Percentiles rank a stretch among this genome's conserved stretches.
Conservation (phyloP, 2,888 invertebrate genomes). For the Paralinhomoeus sp. region DNA sequence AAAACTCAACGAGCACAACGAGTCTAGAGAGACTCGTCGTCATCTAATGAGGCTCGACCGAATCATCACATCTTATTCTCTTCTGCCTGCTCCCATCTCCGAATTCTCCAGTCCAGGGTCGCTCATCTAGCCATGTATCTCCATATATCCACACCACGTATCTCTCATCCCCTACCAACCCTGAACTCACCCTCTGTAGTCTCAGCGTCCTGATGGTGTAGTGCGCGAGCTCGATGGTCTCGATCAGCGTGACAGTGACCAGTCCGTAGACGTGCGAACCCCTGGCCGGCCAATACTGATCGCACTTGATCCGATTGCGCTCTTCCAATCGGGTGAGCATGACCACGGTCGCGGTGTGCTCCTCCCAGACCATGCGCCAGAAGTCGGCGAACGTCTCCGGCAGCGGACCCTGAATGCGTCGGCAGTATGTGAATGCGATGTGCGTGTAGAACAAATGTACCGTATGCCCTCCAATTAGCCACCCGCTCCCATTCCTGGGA, state of each 20-base stretch:
- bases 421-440: too few species aligned
- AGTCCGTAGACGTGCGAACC: conserved; percentile 83
- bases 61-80: too few species aligned
- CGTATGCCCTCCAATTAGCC: too few species aligned
- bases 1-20: too few species aligned
- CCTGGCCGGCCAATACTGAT: conserved; percentile 71
- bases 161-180: background rate
- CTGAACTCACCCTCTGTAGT: conserved; percentile 39
- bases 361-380: conserved; percentile 99
- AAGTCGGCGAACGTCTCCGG: conserved; percentile 94
- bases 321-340: conserved; percentile 99
- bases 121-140: too few species aligned
- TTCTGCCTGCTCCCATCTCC: too few species aligned
- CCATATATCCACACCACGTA: too few species aligned
- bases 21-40: too few species aligned
- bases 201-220: conserved; percentile 94
- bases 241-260: conserved; percentile 68
- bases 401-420: conserved; percentile 50
- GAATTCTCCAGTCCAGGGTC: too few species aligned
- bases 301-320: conserved; percentile 54
- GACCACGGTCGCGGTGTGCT: conserved; percentile 72
- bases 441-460: too few species aligned
- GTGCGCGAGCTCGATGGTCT: conserved; percentile 84
- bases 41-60: too few species aligned
- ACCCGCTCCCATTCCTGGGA: too few species aligned